phyloP scores from a whole-genome alignment of 2,113 vertebrate species.

The Amia ocellicauda region DNA sequence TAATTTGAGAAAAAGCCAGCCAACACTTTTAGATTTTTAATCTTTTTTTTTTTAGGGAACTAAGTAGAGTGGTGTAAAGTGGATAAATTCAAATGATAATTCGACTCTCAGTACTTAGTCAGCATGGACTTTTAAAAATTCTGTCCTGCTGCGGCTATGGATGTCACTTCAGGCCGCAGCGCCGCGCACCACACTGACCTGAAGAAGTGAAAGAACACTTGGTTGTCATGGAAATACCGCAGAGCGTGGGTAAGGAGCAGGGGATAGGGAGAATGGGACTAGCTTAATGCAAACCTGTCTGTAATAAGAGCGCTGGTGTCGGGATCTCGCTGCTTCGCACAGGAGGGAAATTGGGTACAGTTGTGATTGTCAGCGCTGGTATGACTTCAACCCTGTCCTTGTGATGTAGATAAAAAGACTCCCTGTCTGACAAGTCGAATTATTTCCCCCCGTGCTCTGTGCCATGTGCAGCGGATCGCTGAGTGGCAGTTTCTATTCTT shows the following conservation, averaged over 20 bases:
- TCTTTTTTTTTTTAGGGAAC: too few species aligned
- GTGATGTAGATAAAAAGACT: conserved; percentile 1
- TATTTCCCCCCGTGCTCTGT: not conserved
- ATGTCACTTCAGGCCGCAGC: not conserved
- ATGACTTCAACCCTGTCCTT: conserved; percentile 1
- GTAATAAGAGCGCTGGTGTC: not conserved
- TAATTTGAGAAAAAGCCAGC: too few species aligned
- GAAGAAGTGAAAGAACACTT: not conserved
- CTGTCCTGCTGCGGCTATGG: not conserved
- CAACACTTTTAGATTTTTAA: too few species aligned
- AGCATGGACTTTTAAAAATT: not conserved
- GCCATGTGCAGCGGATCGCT: not conserved
- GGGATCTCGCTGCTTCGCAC: not conserved
- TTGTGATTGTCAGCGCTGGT: conserved; percentile 5
- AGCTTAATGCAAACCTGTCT: too few species aligned
- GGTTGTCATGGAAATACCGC: conserved; percentile 5
- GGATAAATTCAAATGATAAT: too few species aligned
- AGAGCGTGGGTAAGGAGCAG: not conserved
- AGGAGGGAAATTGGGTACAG: not conserved
- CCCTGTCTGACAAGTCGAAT: conserved; percentile 1
- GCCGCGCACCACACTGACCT: not conserved
- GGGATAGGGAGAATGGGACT: not conserved
- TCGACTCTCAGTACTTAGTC: too few species aligned
- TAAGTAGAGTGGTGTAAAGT: too few species aligned
- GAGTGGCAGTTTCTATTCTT: conserved; percentile 6